phyloP scores from a whole-genome alignment of 2,113 vertebrate species.

The Thinocorus orbignyianus region DNA sequence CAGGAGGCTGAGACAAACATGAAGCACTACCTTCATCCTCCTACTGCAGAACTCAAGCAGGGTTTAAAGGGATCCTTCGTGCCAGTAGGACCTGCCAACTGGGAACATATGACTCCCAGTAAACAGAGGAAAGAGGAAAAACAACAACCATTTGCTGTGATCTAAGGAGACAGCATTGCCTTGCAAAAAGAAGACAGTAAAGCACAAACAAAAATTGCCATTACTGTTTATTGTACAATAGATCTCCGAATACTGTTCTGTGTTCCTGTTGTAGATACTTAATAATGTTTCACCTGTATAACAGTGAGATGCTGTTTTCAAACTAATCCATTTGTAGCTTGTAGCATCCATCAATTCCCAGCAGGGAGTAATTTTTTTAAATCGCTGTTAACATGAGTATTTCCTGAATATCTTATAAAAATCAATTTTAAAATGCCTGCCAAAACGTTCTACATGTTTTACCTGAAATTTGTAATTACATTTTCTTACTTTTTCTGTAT shows the following conservation, averaged over 20 bases:
- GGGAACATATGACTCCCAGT: not conserved
- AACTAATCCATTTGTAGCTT: not conserved
- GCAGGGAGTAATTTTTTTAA: not conserved
- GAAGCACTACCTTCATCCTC: not conserved
- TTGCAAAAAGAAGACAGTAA: not conserved
- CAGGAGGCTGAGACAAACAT: not conserved
- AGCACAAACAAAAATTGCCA: not conserved
- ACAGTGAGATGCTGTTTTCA: not conserved
- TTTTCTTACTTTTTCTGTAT: not conserved
- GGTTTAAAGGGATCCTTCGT: not conserved
- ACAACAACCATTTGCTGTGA: not conserved
- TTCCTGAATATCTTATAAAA: constrained; percentile 53
- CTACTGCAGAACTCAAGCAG: not conserved
- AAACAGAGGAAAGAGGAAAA: constrained; percentile 12
- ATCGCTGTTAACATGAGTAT: not conserved
- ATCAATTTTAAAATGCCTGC: constrained; percentile 19
- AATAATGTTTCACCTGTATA: not conserved
- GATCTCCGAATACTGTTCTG: not conserved
- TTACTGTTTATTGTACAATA: not conserved
- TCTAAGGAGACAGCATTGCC: not conserved
- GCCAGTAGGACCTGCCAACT: not conserved
- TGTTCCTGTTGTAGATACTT: not conserved
- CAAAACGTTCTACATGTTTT: constrained; percentile 13
- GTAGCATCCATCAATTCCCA: constrained; percentile 8
- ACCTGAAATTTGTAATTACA: not conserved